Base-by-base conservation (phyloP, 1,140 invertebrate species). In the Phocides pigmalion region DNA sequence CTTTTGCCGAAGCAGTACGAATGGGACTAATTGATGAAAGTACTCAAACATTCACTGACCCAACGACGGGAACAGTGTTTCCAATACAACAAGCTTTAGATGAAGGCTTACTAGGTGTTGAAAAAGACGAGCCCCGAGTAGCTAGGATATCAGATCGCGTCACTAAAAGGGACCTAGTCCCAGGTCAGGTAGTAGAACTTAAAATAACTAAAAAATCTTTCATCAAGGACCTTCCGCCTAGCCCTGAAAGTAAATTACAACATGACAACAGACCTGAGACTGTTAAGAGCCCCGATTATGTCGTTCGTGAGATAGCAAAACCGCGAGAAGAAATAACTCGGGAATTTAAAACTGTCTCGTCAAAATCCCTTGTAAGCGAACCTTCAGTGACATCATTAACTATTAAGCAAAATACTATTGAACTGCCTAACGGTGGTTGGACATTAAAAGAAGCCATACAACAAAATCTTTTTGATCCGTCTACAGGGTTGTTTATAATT, bases 351-450 rank as follows among this genome's bases (percentile, higher is more conserved):
- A 90, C 70, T 64, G 79, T 77, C 66, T 89, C 63, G 19, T 80
- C 66, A 88, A 92, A 78, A 85, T 86, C 64, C 66, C 84, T 59
- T 19, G 79, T 84, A 12, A 81, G 84, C 6, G 92, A 93, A 67
- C 93, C 93, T 22, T 71, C 80, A 14, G 72, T 89, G 19, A 89
- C 87, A 12, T 88, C 89, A 68, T 80, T 78, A 68, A 92, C 73
- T 67, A 89, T 82, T 75, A 93, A 85, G 67, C 94, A 92, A 77
- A 92, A 93, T 71, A 92, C 94, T 0, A 94, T 95, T 68, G 95
- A 97, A 70, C 70, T 97, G n/a, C 96, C 97, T 1, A 89, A 92
- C n/a, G 95, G 95, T 66, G 97, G 97, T 5, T 97, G 97, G 97
- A 92, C 93, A 47, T 88, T 98, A 0, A 90, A 93, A 50, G 95